A percentile compares a stretch with the other conserved stretches of the same genome.
Conservation (phyloP, 2,888 invertebrate species). For the Pammene fasciana region DNA sequence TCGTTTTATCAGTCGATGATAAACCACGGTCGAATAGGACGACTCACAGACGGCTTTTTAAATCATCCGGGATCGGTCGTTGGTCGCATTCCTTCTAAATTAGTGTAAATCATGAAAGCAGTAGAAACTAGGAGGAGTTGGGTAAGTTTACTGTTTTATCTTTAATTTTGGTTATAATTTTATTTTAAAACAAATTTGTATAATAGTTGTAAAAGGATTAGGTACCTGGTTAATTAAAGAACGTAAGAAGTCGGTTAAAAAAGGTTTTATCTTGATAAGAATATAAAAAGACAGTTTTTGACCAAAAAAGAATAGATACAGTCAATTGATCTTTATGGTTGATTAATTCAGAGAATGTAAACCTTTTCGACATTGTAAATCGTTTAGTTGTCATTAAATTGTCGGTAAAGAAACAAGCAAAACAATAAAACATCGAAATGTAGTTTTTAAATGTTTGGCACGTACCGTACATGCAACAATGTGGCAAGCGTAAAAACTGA, state of each 20-base stretch:
- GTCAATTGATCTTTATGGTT: neutral
- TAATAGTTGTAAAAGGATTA: no score
- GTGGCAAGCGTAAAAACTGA: slow-evolving; percentile 55
- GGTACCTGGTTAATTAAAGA: no score
- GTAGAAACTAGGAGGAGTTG: slow-evolving; percentile 57
- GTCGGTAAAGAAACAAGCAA: neutral
- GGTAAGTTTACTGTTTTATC: slow-evolving; percentile 43
- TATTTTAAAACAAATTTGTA: neutral
- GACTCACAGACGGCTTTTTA: slow-evolving; percentile 29
- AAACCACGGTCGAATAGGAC: slow-evolving; percentile 41
- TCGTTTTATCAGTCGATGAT: slow-evolving; percentile 40
- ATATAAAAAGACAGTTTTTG: neutral
- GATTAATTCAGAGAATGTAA: neutral
- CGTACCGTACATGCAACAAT: slow-evolving; percentile 43
- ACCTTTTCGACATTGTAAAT: neutral
- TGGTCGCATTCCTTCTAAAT: slow-evolving; percentile 27
- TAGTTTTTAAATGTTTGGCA: neutral
- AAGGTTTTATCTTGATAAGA: neutral
- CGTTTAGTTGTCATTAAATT: neutral
- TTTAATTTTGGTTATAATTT: neutral
- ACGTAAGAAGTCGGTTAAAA: no score
- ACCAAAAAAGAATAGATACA: neutral
- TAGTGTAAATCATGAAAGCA: slow-evolving; percentile 56
- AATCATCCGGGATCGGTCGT: slow-evolving; percentile 47
- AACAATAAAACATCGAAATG: slow-evolving; percentile 4